Conservation (phyloP, 2,797 vertebrate species). For the Sorex maritimensis region DNA sequence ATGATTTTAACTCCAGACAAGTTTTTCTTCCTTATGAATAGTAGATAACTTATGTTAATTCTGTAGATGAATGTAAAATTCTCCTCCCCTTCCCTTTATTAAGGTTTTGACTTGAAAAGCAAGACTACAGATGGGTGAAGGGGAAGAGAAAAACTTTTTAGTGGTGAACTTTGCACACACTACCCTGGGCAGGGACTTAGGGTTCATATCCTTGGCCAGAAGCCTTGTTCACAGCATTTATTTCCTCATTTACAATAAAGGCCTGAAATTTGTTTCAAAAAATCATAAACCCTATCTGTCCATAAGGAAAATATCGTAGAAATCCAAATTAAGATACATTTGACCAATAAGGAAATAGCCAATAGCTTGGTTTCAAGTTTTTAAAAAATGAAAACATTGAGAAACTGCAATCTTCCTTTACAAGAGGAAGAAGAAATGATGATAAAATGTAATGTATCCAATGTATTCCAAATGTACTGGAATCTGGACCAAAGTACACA, state of each 20-base stretch:
- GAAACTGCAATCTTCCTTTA: neutral
- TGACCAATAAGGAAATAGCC: neutral
- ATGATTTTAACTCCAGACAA: too few relatives aligned
- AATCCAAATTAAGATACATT: neutral
- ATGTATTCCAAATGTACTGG: neutral
- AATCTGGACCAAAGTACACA: neutral
- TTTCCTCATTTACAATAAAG: neutral
- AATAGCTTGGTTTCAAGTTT: neutral
- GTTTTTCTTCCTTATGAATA: too few relatives aligned
- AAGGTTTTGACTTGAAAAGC: too few relatives aligned
- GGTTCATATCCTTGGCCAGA: neutral
- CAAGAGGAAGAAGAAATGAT: neutral
- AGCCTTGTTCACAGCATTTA: neutral
- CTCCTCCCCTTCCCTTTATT: too few relatives aligned
- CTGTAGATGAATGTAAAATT: too few relatives aligned
- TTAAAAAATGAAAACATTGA: neutral
- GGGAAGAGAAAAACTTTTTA: neutral
- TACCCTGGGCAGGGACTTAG: neutral
- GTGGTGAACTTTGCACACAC: neutral
- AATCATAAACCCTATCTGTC: neutral
- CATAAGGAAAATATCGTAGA: conserved; percentile 9
- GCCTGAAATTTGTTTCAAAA: neutral
- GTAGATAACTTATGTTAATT: too few relatives aligned
- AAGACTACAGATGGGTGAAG: neutral
- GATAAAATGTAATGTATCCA: neutral